phyloP scores from a whole-genome alignment of 2,797 vertebrate species.

The Hirundo rustica region DNA sequence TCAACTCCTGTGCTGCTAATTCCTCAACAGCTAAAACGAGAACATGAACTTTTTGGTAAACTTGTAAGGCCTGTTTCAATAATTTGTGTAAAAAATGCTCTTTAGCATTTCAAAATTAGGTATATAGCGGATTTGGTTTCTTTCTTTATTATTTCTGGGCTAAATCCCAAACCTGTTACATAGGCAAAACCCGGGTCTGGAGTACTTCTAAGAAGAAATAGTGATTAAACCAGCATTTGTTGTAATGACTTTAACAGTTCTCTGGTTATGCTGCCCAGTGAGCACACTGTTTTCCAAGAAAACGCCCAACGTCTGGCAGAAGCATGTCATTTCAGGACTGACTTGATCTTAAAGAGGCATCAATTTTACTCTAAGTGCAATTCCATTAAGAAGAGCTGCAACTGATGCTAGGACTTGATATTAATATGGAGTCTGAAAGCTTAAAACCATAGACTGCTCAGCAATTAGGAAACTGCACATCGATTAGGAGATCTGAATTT shows the following conservation, averaged over 20 bases:
- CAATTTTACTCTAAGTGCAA: constrained; percentile 55
- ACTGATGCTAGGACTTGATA: constrained; percentile 12
- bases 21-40: neutral
- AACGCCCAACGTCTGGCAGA: neutral
- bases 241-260: neutral
- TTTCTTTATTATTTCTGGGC: neutral
- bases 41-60: neutral
- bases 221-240: neutral
- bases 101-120: neutral
- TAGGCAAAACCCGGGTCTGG: rapidly evolving
- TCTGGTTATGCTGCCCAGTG: neutral
- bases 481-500: neutral
- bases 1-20: neutral
- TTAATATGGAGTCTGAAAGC: constrained; percentile 12
- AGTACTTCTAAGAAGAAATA: neutral
- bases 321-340: neutral
- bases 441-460: constrained; percentile 15
- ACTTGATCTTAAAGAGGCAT: constrained; percentile 26
- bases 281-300: neutral
- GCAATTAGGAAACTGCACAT: constrained; percentile 24
- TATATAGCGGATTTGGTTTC: neutral
- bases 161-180: neutral
- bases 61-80: neutral
- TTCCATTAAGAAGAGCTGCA: constrained; percentile 60
- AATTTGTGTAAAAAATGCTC: neutral